phyloP scores from a whole-genome alignment of 2,113 vertebrate species.

The Noturus placidus region DNA sequence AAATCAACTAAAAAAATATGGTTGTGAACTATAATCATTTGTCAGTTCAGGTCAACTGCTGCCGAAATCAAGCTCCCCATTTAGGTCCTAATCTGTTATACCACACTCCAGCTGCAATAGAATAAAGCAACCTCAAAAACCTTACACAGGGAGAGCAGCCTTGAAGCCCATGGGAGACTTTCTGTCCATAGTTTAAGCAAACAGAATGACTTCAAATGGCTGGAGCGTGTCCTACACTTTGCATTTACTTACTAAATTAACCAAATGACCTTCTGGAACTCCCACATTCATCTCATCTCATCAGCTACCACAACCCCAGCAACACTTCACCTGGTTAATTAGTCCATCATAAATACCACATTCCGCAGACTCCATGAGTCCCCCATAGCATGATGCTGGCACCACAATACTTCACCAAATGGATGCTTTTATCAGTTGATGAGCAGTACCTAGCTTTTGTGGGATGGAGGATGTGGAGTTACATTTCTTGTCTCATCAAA shows the following conservation, averaged over 20 bases:
- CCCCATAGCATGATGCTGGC: background rate
- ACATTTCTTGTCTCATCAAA: background rate
- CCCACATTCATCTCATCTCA: conserved; percentile 47
- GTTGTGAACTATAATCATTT: background rate
- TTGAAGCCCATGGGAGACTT: conserved; percentile 29
- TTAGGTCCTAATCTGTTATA: background rate
- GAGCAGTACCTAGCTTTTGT: background rate
- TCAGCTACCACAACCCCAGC: conserved; percentile 14
- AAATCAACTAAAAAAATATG: background rate
- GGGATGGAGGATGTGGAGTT: background rate
- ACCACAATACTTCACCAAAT: background rate
- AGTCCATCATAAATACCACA: conserved; percentile 33
- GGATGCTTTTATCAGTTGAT: background rate
- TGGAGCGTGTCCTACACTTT: conserved; percentile 24
- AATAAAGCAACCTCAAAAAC: conserved; percentile 22
- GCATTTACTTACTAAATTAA: conserved; percentile 41
- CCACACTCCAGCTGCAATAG: background rate
- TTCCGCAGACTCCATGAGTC: background rate
- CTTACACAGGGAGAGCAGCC: background rate
- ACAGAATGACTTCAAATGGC: conserved; percentile 37
- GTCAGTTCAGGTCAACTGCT: background rate
- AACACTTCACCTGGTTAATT: conserved; percentile 39
- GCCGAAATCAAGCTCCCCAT: background rate
- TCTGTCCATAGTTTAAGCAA: conserved; percentile 23
- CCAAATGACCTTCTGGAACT: conserved; percentile 33